Percentiles rank a stretch among this genome's conserved stretches.
These are phyloP conservation scores for Yponomeuta plumbellus DNA, from an alignment of 2,888 invertebrate species.

Conservation along the genomic window DNA sequence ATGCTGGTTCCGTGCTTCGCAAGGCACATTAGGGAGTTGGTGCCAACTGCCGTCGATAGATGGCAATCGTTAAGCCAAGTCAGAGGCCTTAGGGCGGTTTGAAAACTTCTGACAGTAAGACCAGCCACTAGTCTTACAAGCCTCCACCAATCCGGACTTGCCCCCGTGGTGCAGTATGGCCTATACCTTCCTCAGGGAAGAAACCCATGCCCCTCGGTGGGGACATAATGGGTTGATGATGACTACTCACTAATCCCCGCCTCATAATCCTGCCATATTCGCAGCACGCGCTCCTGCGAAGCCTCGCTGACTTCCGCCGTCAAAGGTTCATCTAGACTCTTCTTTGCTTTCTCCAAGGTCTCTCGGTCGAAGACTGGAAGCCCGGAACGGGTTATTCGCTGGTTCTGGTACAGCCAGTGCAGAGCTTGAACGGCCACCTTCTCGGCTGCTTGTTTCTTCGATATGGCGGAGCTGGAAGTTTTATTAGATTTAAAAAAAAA, in stretches of 20 bases:
- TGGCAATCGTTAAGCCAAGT: no score
- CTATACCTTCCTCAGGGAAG: no score
- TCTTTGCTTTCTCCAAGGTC: slow-evolving; percentile 44
- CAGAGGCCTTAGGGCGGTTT: no score
- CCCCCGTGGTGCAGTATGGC: no score
- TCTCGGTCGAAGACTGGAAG: slow-evolving; percentile 63
- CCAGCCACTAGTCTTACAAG: no score
- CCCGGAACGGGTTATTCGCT: slow-evolving; percentile 64
- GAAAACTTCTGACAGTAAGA: no score
- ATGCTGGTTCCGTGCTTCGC: no score
- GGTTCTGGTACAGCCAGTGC: slow-evolving; percentile 67
- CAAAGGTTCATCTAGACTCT: slow-evolving; percentile 44
- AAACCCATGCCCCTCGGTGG: no score
- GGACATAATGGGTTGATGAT: no score
- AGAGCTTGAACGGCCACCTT: slow-evolving; percentile 73
- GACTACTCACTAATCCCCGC: slow-evolving; percentile 62
- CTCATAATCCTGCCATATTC: slow-evolving; percentile 62
- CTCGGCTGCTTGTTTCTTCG: slow-evolving; percentile 72
- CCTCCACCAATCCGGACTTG: no score
- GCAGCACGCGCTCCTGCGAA: slow-evolving; percentile 50
- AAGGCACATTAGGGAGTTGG: no score
- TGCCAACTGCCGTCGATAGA: no score
- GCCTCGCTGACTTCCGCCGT: slow-evolving; percentile 44
- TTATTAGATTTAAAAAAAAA: neutral
- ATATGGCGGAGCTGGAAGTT: slow-evolving; percentile 51